These are phyloP conservation scores for Romanogobio albipinnatus DNA, from an alignment of 2,113 vertebrate genomes.

Conservation along the genomic window DNA sequence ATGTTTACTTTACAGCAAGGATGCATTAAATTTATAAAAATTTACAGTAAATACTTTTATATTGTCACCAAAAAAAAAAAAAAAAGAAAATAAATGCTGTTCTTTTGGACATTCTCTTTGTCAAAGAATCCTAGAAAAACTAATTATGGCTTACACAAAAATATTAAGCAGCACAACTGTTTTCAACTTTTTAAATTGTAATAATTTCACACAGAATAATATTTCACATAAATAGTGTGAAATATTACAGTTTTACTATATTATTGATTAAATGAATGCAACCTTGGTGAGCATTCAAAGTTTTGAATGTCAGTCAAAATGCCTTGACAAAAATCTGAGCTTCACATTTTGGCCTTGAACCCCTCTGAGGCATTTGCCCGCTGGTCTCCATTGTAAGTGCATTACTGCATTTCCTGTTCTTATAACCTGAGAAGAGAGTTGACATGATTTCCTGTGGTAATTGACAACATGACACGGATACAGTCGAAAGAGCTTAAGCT, in stretches of 20 bases:
- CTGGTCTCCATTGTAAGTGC: neutral
- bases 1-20: neutral
- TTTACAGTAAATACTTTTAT: neutral
- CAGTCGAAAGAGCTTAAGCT: neutral
- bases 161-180: neutral
- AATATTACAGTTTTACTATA: no score
- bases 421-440: neutral
- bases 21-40: neutral
- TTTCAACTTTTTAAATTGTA: neutral
- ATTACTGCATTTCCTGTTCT: slow-evolving; percentile 4
- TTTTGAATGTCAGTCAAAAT: no score
- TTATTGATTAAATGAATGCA: neutral
- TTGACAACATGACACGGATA: neutral
- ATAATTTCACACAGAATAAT: no score
- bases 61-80: neutral
- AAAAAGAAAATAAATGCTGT: neutral
- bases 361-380: neutral
- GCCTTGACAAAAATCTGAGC: no score
- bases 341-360: neutral
- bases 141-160: neutral
- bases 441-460: slow-evolving; percentile 9
- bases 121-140: neutral
- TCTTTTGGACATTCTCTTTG: neutral
- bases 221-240: no score
- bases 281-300: neutral